phyloP scores from a whole-genome alignment of 2,888 invertebrate species.

The Patella depressa region DNA sequence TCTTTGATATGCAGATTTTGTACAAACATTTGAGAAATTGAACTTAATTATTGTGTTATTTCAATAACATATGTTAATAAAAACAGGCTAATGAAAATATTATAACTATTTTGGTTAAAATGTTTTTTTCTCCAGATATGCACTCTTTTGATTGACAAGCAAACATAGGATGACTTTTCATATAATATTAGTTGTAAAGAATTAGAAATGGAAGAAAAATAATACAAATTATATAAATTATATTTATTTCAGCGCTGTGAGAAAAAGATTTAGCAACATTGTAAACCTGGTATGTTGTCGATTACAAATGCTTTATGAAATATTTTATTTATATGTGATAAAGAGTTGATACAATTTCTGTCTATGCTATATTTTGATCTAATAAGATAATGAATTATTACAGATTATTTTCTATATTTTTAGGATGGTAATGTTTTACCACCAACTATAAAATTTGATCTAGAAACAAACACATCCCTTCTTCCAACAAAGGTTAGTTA shows the following conservation, averaged over 20 bases:
- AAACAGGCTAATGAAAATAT: too few relatives aligned
- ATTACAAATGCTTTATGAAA: background rate
- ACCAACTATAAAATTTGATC: slow-evolving; percentile 90
- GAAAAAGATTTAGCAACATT: slow-evolving; percentile 90
- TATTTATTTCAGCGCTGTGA: slow-evolving; percentile 83
- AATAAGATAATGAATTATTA: background rate
- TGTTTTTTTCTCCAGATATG: too few relatives aligned
- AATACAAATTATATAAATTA: background rate
- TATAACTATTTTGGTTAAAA: too few relatives aligned
- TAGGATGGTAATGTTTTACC: slow-evolving; percentile 89
- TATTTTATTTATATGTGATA: too few relatives aligned
- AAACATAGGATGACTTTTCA: too few relatives aligned
- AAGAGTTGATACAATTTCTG: too few relatives aligned
- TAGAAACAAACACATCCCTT: slow-evolving; percentile 74
- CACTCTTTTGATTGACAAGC: too few relatives aligned
- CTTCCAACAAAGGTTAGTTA: slow-evolving; percentile 74
- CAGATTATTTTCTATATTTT: slow-evolving; percentile 24
- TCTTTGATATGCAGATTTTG: background rate
- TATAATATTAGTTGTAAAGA: too few relatives aligned
- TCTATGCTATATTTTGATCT: too few relatives aligned
- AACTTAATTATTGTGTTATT: too few relatives aligned
- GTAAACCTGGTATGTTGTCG: slow-evolving; percentile 83
- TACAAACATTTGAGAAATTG: background rate
- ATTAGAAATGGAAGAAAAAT: too few relatives aligned
- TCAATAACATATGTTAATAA: too few relatives aligned